Base-by-base conservation (phyloP, 2,797 vertebrate species). In the Rhinella marina region DNA sequence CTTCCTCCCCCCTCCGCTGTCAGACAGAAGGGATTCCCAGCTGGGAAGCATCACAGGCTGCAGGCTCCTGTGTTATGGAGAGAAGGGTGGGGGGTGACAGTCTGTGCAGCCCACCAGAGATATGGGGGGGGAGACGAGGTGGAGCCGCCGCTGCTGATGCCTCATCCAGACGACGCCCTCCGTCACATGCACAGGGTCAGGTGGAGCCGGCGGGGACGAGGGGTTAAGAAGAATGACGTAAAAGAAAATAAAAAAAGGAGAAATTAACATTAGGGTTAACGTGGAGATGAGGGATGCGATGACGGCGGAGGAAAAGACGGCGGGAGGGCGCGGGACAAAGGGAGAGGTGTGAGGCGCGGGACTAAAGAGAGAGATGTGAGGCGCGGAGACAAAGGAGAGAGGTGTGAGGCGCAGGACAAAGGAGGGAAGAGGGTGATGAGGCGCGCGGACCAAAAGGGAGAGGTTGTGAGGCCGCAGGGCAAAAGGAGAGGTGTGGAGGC, bases 11-110 rank as follows among this genome's bases (percentile, higher is more conserved):
- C 82, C 76, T 50, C 73, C 73, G 25, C 82, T 27, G 52, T 75
- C 82, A 81, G 75, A 80, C 76, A 70, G 57, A 41, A 70, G 87
- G 87, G 82, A 85, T 85, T 88, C 87, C 87, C 87, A 88, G 82
- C 87, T 88, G 87, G 66, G 82, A 88, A 85, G 57, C 68, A 88
- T 85, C 87, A 88, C 62, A 82, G 66, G 27, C 79, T 81, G 25
- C 66, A 62, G 59, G 59, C 59, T 62, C 77, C 64, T 66, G 52
- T 48, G 48, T 77, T 54, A 27, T 48, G 85, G 78, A 68, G 27
- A 27, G 68, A 32, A 19, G 7, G 19, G 59, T 19, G 14, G 48
- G 59, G 25, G 48, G 61, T 29, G 59, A n/a, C 29, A 41, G 79
- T 48, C 79, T 62, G 59, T 41, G 56, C 78, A 50, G 72, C 32